Evolutionary conservation across 2,113 vertebrate genomes (phyloP).

Genomic region (Sebastes fasciatus): DNA sequence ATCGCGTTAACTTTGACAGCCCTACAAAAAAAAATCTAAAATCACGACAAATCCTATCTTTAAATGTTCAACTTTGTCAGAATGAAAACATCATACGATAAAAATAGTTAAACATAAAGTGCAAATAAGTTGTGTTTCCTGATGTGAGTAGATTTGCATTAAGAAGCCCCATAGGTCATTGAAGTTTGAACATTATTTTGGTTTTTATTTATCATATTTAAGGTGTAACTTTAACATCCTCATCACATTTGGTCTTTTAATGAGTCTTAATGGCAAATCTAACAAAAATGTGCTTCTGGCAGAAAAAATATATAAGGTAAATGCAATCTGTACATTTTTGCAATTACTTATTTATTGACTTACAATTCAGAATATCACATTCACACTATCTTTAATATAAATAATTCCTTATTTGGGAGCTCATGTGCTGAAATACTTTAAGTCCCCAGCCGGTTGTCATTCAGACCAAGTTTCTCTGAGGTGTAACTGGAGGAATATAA

Average conservation of each 20-base stretch:
- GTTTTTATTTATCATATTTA: constrained; percentile 4
- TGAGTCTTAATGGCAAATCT: neutral
- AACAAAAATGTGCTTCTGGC: neutral
- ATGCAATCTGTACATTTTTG: neutral
- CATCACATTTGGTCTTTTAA: neutral
- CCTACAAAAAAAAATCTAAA: too few species aligned
- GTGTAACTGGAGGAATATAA: constrained; percentile 53
- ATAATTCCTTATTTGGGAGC: constrained; percentile 19
- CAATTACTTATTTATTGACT: neutral
- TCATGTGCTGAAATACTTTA: constrained; percentile 16
- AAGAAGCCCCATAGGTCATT: neutral
- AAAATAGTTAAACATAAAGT: neutral
- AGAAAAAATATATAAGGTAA: neutral
- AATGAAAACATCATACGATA: neutral
- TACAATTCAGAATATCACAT: constrained; percentile 8
- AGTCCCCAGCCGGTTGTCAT: constrained; percentile 29
- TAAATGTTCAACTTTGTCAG: neutral
- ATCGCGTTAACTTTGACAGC: too few species aligned
- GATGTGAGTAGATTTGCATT: neutral
- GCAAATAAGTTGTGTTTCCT: neutral
- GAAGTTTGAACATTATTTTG: neutral
- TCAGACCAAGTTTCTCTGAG: constrained; percentile 36
- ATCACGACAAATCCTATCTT: neutral
- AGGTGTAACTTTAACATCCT: neutral
- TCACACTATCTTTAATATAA: constrained; percentile 10